phyloP scores from a whole-genome alignment of 2,113 vertebrate genomes.

The Malurus melanocephalus region DNA sequence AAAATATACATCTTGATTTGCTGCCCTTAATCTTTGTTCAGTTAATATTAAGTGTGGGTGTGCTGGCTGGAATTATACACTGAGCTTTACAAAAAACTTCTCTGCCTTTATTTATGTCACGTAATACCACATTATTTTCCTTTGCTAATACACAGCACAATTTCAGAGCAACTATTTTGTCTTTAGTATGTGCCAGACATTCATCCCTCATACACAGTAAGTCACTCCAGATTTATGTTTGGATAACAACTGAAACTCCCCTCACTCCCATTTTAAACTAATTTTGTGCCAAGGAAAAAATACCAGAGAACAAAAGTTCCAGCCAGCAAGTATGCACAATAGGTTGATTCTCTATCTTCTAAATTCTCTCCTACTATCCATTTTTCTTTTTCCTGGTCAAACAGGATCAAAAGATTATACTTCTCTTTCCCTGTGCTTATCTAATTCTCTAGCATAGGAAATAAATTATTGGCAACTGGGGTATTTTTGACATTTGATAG shows the following conservation, averaged over 20 bases:
- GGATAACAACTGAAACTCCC: constrained; percentile 44
- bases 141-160: constrained; percentile 47
- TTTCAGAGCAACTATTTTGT: constrained; percentile 28
- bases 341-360: background rate
- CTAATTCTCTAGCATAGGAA: background rate
- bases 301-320: constrained; percentile 17
- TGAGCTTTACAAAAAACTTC: constrained; percentile 31
- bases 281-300: constrained; percentile 36
- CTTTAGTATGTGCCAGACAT: constrained; percentile 28
- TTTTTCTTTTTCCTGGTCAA: background rate
- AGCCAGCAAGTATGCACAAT: constrained; percentile 21
- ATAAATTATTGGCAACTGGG: background rate
- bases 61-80: constrained; percentile 44
- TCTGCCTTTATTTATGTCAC: constrained; percentile 51
- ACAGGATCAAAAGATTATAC: background rate
- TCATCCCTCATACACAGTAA: constrained; percentile 42
- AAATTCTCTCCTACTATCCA: background rate
- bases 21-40: constrained; percentile 52
- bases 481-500: background rate
- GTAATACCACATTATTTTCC: constrained; percentile 41
- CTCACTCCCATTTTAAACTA: constrained; percentile 36
- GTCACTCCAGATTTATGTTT: constrained; percentile 53
- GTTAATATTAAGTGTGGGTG: constrained; percentile 51
- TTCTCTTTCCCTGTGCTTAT: background rate
- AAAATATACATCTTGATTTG: constrained; percentile 47